Evolutionary conservation across 2,888 invertebrate genomes (phyloP).

Genomic region (Trissolcus japonicus): DNA sequence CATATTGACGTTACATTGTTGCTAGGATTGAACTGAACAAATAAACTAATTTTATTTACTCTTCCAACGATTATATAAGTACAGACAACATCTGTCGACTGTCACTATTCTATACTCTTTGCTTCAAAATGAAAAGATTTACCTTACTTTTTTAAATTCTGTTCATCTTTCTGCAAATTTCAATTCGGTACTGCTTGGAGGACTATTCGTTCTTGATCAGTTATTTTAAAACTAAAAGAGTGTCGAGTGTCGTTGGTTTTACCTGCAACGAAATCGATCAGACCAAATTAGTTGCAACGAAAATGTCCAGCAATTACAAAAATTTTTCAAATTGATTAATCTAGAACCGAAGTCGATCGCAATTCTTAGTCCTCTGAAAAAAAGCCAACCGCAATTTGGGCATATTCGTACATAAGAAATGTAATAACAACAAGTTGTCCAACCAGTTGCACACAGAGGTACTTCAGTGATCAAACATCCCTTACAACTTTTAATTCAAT

Average conservation of each 20-base stretch:
- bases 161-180: no score
- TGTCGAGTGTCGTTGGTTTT: slow-evolving; percentile 28
- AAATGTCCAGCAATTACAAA: slow-evolving; percentile 12
- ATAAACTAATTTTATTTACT: no score
- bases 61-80: no score
- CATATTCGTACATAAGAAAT: slow-evolving; percentile 24
- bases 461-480: not conserved
- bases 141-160: no score
- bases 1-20: no score
- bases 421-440: slow-evolving; percentile 8
- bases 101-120: no score
- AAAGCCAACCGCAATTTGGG: not conserved
- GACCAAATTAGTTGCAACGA: slow-evolving; percentile 13
- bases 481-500: no score
- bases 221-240: slow-evolving; percentile 24
- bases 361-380: no score
- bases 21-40: no score
- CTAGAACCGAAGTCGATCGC: no score
- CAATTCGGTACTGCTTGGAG: not conserved
- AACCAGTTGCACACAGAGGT: slow-evolving; percentile 21
- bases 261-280: slow-evolving; percentile 29
- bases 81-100: no score
- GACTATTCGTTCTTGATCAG: slow-evolving; percentile 25
- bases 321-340: not conserved
- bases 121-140: no score